Evolutionary conservation across 2,797 vertebrate genomes (phyloP).

Genomic region (Sebastolobus altivelis): DNA sequence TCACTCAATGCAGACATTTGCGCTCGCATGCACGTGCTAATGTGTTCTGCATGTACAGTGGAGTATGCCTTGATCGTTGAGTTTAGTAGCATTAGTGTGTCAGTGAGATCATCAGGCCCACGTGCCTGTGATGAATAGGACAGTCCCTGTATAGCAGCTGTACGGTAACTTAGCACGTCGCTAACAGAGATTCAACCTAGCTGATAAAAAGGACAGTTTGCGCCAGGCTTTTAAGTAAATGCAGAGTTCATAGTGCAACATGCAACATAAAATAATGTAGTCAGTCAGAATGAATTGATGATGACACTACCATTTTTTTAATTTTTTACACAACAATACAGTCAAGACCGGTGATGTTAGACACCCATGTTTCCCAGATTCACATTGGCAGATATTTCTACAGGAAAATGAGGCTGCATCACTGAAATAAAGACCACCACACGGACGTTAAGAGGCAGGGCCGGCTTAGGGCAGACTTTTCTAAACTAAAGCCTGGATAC

Average conservation of each 20-base stretch:
- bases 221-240: background rate
- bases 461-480: no score
- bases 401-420: background rate
- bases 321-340: background rate
- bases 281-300: background rate
- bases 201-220: background rate
- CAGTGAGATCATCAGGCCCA: constrained; percentile 39
- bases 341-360: background rate
- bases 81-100: constrained; percentile 53
- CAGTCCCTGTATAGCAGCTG: background rate
- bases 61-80: background rate
- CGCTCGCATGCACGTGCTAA: background rate
- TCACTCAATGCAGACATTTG: background rate
- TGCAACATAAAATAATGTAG: background rate
- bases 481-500: no score
- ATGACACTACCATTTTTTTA: background rate
- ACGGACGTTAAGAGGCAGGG: no score
- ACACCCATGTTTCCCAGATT: background rate
- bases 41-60: constrained; percentile 11
- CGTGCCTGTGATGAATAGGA: constrained; percentile 42
- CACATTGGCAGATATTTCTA: no score
- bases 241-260: background rate
- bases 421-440: background rate
- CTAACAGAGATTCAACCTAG: background rate
- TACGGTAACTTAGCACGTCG: constrained; percentile 6